A percentile compares a stretch with the other conserved stretches of the same genome.
phyloP scores from a whole-genome alignment of 2,888 invertebrate genomes.

The Hyposoter dolosus region DNA sequence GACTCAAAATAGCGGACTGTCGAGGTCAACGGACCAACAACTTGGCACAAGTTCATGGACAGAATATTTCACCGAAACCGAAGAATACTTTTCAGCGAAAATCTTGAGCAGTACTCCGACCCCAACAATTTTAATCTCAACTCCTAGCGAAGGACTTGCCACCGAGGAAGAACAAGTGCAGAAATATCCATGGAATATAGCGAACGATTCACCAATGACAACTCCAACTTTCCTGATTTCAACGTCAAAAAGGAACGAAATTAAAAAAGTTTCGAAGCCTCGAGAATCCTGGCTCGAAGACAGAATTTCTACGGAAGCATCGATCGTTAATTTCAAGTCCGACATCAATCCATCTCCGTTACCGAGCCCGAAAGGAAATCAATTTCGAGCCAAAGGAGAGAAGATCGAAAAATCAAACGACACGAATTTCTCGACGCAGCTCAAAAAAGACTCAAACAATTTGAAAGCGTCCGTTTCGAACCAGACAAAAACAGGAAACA shows the following conservation, averaged over 20 bases:
- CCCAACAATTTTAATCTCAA: neutral
- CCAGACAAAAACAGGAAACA: neutral
- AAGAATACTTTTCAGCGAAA: slow-evolving; percentile 26
- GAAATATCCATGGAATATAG: neutral
- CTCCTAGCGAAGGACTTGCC: neutral
- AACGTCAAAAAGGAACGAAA: neutral
- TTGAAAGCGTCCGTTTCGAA: neutral
- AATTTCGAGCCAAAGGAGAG: neutral
- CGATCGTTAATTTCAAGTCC: neutral
- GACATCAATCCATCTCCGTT: neutral
- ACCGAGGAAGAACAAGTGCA: neutral
- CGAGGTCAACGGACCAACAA: neutral
- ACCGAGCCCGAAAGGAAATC: neutral
- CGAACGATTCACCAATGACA: neutral
- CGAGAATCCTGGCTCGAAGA: neutral
- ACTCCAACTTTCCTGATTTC: neutral
- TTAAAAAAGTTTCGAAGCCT: neutral
- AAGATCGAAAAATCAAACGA: neutral
- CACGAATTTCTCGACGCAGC: neutral
- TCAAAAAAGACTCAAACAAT: neutral
- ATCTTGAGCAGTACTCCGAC: neutral
- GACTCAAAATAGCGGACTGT: neutral
- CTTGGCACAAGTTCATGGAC: neutral
- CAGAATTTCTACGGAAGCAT: neutral
- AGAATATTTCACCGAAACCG: neutral